These are phyloP conservation scores for Protobothrops flavoviridis DNA, from an alignment of 2,113 vertebrate species.

Conservation along the genomic window DNA sequence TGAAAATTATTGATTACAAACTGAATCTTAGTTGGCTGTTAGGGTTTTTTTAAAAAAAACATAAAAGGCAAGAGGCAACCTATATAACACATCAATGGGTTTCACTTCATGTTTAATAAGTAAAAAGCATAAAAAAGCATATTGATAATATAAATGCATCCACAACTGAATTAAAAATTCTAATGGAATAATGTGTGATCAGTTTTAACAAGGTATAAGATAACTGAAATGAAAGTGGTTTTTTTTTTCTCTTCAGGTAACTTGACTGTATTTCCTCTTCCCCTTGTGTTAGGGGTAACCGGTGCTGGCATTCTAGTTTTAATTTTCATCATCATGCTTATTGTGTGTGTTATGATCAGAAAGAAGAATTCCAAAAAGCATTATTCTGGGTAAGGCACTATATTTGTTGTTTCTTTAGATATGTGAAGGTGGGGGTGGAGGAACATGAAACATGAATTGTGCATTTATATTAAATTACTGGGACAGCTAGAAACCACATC, in stretches of 20 bases:
- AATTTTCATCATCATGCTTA: conserved; percentile 75
- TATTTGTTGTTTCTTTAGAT: conserved; percentile 41
- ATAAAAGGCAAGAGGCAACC: not conserved
- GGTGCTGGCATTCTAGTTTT: conserved; percentile 79
- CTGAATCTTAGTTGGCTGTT: not conserved
- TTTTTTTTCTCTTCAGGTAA: conserved; percentile 67
- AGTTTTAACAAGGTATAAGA: conserved; percentile 34
- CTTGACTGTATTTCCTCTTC: conserved; percentile 66
- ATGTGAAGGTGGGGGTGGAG: not conserved
- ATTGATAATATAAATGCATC: not conserved
- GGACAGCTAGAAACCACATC: not conserved
- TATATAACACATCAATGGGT: not conserved
- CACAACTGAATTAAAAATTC: not conserved
- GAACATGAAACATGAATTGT: conserved; percentile 10
- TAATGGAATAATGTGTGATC: not conserved
- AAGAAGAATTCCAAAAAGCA: conserved; percentile 79
- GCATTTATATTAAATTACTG: not conserved
- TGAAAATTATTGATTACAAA: not conserved
- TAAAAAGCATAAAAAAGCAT: not conserved
- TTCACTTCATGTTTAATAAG: not conserved
- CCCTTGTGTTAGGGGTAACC: conserved; percentile 79
- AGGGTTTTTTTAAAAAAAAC: not conserved
- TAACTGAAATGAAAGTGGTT: conserved; percentile 37
- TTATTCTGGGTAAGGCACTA: conserved; percentile 85
- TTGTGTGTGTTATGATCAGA: conserved; percentile 79